Conservation (phyloP, 2,888 invertebrate genomes). For the Epistrophella euchroma region DNA sequence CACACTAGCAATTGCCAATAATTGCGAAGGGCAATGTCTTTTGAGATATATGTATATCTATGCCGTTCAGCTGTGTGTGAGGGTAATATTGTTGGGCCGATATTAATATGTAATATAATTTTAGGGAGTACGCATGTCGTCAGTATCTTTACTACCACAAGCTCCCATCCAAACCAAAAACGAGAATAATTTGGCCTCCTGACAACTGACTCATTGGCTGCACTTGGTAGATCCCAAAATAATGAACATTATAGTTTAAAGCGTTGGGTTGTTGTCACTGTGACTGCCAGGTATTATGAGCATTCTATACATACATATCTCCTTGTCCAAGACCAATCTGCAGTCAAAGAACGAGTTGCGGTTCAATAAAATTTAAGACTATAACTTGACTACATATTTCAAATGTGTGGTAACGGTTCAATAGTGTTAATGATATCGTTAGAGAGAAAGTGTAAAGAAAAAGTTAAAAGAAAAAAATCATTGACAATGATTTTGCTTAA, state of each 20-base stretch:
- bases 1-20: constrained; percentile 37
- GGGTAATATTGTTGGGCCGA: constrained; percentile 22
- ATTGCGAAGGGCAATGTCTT: constrained; percentile 23
- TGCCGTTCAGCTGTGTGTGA: constrained; percentile 11
- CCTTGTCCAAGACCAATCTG: neutral
- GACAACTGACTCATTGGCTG: constrained; percentile 58
- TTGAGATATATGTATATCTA: neutral
- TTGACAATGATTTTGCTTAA: no score
- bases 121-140: constrained; percentile 53
- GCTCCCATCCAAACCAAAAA: constrained; percentile 3
- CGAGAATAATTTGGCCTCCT: constrained; percentile 25
- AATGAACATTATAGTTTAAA: constrained; percentile 66
- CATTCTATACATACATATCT: neutral
- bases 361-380: no score
- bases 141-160: neutral
- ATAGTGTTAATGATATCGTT: no score
- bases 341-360: no score
- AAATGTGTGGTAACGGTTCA: no score
- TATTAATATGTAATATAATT: constrained; percentile 37
- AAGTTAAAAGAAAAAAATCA: no score
- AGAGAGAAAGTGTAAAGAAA: no score
- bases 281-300: neutral
- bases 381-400: no score
- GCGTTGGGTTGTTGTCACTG: constrained; percentile 49
- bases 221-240: constrained; percentile 39